Conservation (phyloP, 2,113 vertebrate genomes). For the Brachyhypopomus occidentalis region DNA sequence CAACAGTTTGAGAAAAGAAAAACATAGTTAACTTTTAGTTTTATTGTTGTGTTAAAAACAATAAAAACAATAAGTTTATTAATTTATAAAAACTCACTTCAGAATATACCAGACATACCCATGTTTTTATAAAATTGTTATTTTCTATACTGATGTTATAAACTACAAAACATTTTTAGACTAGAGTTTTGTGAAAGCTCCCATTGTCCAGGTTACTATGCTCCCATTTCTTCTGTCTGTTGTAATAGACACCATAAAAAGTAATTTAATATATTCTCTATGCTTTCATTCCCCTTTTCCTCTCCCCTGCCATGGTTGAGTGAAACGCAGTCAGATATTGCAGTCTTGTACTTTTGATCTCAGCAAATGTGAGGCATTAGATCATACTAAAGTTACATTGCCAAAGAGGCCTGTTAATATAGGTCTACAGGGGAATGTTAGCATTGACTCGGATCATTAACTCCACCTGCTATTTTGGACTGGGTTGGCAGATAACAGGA, state of each 20-base stretch:
- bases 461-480: constrained; percentile 8
- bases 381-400: constrained; percentile 15
- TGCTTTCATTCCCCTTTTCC: neutral
- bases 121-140: no score
- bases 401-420: constrained; percentile 26
- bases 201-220: neutral
- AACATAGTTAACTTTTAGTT: neutral
- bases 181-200: no score
- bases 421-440: constrained; percentile 18
- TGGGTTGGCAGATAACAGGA: constrained; percentile 11
- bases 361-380: neutral
- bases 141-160: no score
- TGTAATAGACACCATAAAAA: neutral
- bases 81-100: neutral
- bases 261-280: constrained; percentile 13
- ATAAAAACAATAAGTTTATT: neutral
- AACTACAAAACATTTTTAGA: no score
- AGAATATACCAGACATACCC: no score
- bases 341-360: constrained; percentile 20
- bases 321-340: constrained; percentile 31
- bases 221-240: neutral
- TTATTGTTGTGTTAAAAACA: neutral
- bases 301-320: constrained; percentile 11
- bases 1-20: constrained; percentile 14
- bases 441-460: constrained; percentile 16